phyloP scores from a whole-genome alignment of 2,888 invertebrate genomes.

The Ornithoptera priamus region DNA sequence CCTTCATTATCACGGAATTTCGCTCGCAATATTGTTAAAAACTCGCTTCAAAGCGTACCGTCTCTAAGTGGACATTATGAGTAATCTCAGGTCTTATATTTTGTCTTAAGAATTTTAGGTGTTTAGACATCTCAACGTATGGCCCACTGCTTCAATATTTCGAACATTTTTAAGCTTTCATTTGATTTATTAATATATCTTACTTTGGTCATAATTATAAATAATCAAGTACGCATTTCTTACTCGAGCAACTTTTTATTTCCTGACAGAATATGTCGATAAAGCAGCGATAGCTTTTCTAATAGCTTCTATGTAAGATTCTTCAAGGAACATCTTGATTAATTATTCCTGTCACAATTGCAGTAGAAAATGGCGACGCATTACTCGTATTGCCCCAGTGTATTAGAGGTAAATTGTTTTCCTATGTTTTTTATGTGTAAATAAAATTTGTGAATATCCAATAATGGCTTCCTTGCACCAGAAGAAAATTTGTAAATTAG shows the following conservation, averaged over 20 bases:
- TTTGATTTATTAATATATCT: neutral
- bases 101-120: constrained; percentile 21
- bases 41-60: constrained; percentile 27
- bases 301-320: constrained; percentile 15
- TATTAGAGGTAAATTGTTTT: neutral
- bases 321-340: constrained; percentile 11
- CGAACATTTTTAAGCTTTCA: neutral
- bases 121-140: constrained; percentile 16
- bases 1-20: constrained; percentile 30
- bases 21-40: constrained; percentile 29
- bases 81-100: constrained; percentile 28
- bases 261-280: constrained; percentile 9
- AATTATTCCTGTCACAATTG: constrained; percentile 13
- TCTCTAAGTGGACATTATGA: constrained; percentile 19
- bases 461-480: neutral
- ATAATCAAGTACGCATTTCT: neutral
- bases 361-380: constrained; percentile 11
- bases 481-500: neutral
- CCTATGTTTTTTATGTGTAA: neutral
- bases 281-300: constrained; percentile 11
- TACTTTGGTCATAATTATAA: neutral
- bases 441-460: neutral
- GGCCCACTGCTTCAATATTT: neutral
- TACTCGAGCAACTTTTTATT: neutral
- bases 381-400: constrained; percentile 1